phyloP scores from a whole-genome alignment of 2,888 invertebrate species.

The Tolmerus cingulatus region DNA sequence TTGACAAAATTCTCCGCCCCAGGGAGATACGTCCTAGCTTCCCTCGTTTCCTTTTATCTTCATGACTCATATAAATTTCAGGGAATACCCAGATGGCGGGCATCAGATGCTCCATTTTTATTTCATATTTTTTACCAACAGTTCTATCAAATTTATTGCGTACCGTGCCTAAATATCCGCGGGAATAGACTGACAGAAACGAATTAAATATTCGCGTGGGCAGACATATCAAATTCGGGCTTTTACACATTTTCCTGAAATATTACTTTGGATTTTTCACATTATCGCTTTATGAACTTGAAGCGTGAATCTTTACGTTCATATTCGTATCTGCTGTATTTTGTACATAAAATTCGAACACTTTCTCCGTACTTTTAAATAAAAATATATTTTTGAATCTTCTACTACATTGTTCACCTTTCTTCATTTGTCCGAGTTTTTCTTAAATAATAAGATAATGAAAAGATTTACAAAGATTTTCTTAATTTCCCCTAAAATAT shows the following conservation, averaged over 20 bases:
- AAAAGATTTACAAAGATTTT: too few species aligned
- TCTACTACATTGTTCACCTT: too few species aligned
- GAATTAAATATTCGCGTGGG: neutral
- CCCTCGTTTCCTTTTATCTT: neutral
- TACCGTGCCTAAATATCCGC: neutral
- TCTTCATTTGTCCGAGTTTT: too few species aligned
- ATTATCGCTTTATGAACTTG: neutral
- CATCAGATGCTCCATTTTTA: neutral
- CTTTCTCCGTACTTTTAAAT: too few species aligned
- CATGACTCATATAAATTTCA: neutral
- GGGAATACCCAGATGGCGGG: neutral
- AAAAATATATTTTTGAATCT: too few species aligned
- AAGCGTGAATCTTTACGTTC: neutral
- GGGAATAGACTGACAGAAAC: neutral
- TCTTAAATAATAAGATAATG: too few species aligned
- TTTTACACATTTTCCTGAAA: neutral
- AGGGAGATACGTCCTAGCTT: neutral
- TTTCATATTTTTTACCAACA: neutral
- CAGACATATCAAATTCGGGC: neutral
- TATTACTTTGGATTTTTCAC: neutral
- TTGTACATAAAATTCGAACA: too few species aligned
- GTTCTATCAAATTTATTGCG: neutral
- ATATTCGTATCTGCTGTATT: neutral
- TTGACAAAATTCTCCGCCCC: neutral
- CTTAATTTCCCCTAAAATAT: too few species aligned